Base-by-base conservation (phyloP, 2,888 invertebrate species). In the Xylota segnis region DNA sequence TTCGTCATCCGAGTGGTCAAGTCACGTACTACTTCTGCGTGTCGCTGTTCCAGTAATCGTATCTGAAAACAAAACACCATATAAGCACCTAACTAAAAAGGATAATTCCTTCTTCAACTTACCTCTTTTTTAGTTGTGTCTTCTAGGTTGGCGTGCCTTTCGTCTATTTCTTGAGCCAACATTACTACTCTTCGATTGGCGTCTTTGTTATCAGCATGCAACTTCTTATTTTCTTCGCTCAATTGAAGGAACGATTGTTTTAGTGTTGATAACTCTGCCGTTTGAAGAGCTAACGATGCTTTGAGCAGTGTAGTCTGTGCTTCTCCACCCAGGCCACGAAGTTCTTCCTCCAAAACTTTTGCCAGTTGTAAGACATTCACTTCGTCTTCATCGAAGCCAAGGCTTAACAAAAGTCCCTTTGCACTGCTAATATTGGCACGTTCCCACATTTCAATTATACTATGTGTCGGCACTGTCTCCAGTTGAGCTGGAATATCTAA, bases 81-180 rank as follows among this genome's bases (percentile, higher is more conserved):
- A n/a, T 14, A 59, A 50, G 4, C 43, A 16, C 12, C 0, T 27
- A 0, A 23, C 34, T 37, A 3, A 5, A n/a, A 12, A 27, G 27
- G 5, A 6, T 45, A 0, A 5, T 29, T 43, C 18, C 0, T 23
- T 27, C 5, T 18, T 7, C 4, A 65, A 72, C 45, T 79, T 87
- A 91, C 90, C 84, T 91, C 90, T 81, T 91, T 88, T 90, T 95
- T 95, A 32, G 96, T 94, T 34, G 95, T 95, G 84, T 95, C 95
- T 91, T 98, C 98, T 90, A 98, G 94, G 78, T 95, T 94, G 0
- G 95, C 94, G 91, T 98, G 97, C 89, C 96, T 95, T 89, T 98
- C 98, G 91, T 98, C 98, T 1, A 98, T 96, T 92, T 98, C 98
- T 89, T 96, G 96, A 0, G 97, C 98, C 63, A 98, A 93, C 70